These are phyloP conservation scores for Moxostoma hubbsi DNA, from an alignment of 2,797 vertebrate species.

Conservation along the genomic window DNA sequence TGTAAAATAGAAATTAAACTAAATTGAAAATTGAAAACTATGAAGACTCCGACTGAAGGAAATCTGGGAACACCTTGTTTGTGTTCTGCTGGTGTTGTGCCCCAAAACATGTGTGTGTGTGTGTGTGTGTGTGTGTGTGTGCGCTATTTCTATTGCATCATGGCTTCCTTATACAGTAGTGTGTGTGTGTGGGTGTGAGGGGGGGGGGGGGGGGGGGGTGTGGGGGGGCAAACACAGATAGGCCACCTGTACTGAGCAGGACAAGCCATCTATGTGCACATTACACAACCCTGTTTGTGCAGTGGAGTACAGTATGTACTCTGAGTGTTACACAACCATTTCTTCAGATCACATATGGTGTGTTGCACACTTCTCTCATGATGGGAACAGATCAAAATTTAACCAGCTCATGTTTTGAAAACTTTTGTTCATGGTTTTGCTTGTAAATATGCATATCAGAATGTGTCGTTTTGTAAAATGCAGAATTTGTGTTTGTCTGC, in stretches of 20 bases:
- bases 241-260: conserved; percentile 47
- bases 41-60: no score
- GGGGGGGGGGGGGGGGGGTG: conserved; percentile 45
- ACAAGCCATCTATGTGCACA: conserved; percentile 24
- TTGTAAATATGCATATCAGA: not conserved
- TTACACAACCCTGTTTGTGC: conserved; percentile 38
- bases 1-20: no score
- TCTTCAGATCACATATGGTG: conserved; percentile 7
- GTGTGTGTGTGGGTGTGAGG: conserved; percentile 44
- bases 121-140: no score
- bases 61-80: no score
- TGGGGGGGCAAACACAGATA: conserved; percentile 46
- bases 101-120: no score
- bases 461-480: not conserved
- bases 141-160: conserved; percentile 10
- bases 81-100: no score
- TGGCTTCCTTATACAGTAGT: conserved; percentile 34
- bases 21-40: no score
- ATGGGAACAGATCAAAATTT: not conserved
- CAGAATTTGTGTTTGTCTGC: not conserved
- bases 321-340: conserved; percentile 24
- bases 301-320: conserved; percentile 15
- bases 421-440: not conserved
- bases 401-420: not conserved
- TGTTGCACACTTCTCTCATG: conserved; percentile 3